Evolutionary conservation across 2,888 invertebrate genomes (phyloP), one percentile per base, ranked within the genome.

Genomic region (Lasiommata megera): DNA sequence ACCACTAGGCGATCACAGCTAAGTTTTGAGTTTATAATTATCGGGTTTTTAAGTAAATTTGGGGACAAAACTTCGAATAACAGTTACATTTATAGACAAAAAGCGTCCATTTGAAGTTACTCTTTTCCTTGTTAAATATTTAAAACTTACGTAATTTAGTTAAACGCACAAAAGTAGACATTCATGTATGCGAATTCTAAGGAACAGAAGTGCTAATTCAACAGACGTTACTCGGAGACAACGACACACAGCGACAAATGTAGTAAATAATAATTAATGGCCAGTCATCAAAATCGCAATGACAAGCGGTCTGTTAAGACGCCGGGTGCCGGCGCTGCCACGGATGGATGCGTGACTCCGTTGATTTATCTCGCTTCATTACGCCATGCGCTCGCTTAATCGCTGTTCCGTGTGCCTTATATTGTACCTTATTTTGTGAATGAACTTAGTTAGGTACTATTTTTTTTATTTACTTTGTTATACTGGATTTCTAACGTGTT

Each of bases 291-390:
- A 40, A 52, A 31, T 23, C 36, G 46, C 28, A 57, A 38, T 52
- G 56, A 62, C 58, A 58, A 58, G 57, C 51, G 58, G 47, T 50
- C 17, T 68, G 77, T 76, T 78, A 71, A 77, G 76, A 76, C 76
- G 68, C 71, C 46, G 52, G 60, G 56, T 61, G 62, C 68, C 68
- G 28, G 51, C 37, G 51, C 38, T 9, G 37, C 29, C 11, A 29
- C 51, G 38, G 37, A 51, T 51, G 68, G 71, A 69, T 84, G 83
- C 83, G 84, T 76, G 83, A 80, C 75, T 71, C 68, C 64, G 74
- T 74, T 79, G 84, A 84, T 85, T 84, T 82, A 86, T 86, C 85
- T 85, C 74, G 80, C 74, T 82, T 83, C 84, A 86, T 87, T 85
- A 51, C 51, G 38, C 51, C 37, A 16, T 9, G 28, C 38, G 38